Base-by-base conservation (phyloP, 1,140 invertebrate species). In the Magallana angulata region DNA sequence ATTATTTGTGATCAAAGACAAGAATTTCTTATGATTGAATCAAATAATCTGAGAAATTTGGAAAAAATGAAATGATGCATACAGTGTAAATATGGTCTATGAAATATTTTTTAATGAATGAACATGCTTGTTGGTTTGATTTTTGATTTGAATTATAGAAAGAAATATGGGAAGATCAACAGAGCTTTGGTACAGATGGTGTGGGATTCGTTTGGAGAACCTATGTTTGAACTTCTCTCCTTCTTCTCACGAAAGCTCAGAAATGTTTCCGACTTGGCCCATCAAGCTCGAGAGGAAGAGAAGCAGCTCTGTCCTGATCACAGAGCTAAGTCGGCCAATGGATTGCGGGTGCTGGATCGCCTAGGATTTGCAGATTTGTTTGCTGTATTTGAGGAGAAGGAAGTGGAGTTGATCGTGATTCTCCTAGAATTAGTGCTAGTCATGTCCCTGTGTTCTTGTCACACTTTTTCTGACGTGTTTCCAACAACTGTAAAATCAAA, bases 371-470 rank as follows among this genome's bases (percentile, higher is more conserved):
- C 84, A 1, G 87, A 88, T 71, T 56, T 88, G 56, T 83, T n/a
- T 0, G 48, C n/a, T 16, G 59, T 88, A 11, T 83, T 88, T 64
- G 87, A 86, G 36, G 30, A 71, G 36, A 85, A 85, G 68, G 90
- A 91, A 82, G 64, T 91, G 18, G 81, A 88, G 1, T 71, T 91
- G 16, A 86, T 91, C n/a, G 87, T 56, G 3, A 87, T 68, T 36
- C 68, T 89, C 12, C 86, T 91, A 36, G 90, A 91, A 56, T 58
- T 91, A n/a, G 58, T 89, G 3, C 57, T 91, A 24, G 88, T 89
- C 30, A 86, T 89, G 30, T 81, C 90, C 14, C 58, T 91, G 68
- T 91, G 90, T 87, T 88, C 90, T 0, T 91, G 90, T 84, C 85
- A 86, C 85, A 64, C 76, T 9, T 88, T 88, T 80, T 62, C 84